Percentiles rank a stretch among this genome's conserved stretches.
These are phyloP conservation scores for Lysandra bellargus DNA, from an alignment of 2,888 invertebrate species.

Conservation along the genomic window DNA sequence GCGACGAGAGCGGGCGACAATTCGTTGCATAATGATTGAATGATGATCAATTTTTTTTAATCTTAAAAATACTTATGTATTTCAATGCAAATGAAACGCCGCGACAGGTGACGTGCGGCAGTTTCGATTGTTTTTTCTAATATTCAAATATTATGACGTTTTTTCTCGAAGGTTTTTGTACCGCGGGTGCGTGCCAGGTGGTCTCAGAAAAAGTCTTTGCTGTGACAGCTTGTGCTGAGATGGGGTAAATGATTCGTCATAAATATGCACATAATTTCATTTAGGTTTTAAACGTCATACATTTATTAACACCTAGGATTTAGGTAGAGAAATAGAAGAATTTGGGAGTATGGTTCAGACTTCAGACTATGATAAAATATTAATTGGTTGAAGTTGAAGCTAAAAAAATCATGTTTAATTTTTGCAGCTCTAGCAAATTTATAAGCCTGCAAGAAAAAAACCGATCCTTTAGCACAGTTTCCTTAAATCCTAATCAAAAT, in stretches of 20 bases:
- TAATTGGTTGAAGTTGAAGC: not conserved
- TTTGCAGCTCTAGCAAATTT: too few relatives aligned
- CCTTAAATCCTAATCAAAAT: too few relatives aligned
- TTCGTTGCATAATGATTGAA: slow-evolving; percentile 38
- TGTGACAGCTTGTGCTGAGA: slow-evolving; percentile 64
- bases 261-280: slow-evolving; percentile 7
- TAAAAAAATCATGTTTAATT: not conserved
- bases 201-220: slow-evolving; percentile 64
- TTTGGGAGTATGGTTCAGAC: not conserved
- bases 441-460: too few relatives aligned
- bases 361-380: not conserved
- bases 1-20: slow-evolving; percentile 35
- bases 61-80: slow-evolving; percentile 49
- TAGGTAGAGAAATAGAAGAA: not conserved
- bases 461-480: too few relatives aligned
- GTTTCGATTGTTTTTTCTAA: slow-evolving; percentile 80
- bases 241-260: slow-evolving; percentile 29
- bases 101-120: slow-evolving; percentile 78
- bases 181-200: slow-evolving; percentile 78
- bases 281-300: not conserved
- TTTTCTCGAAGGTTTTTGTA: slow-evolving; percentile 67
- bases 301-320: not conserved
- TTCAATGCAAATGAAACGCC: slow-evolving; percentile 77
- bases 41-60: slow-evolving; percentile 43
- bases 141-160: slow-evolving; percentile 80